Percentiles rank a stretch among this genome's conserved stretches.
These are phyloP conservation scores for Chlorops oryzae DNA, from an alignment of 1,140 invertebrate genomes.

Conservation along the genomic window DNA sequence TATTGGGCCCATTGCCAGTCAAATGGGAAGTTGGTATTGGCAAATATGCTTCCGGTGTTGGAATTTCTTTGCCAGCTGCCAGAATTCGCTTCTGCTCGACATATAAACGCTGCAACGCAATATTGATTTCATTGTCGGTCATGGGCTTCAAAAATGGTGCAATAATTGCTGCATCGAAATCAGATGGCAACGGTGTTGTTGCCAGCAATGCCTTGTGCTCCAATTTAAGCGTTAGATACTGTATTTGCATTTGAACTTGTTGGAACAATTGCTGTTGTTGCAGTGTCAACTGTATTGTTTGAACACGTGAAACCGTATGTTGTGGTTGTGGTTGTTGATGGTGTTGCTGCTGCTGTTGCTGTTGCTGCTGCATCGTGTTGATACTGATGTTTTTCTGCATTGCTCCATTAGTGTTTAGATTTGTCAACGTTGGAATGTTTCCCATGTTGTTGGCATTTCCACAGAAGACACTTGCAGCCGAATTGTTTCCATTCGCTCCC, in stretches of 20 bases:
- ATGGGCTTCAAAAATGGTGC: conserved; percentile 43
- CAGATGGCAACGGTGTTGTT: conserved; percentile 26
- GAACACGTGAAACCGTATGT: conserved; percentile 50
- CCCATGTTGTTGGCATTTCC: no score
- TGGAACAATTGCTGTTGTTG: conserved; percentile 57
- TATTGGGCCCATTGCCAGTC: conserved; percentile 19
- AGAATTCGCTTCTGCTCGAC: conserved; percentile 59
- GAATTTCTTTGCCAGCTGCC: conserved; percentile 56
- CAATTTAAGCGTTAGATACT: conserved; percentile 51
- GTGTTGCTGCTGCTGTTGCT: conserved; percentile 6
- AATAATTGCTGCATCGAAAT: conserved; percentile 36
- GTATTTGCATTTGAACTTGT: conserved; percentile 57
- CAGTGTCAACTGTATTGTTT: conserved; percentile 56
- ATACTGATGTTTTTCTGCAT: conserved; percentile 1
- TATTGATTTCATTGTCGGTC: conserved; percentile 45
- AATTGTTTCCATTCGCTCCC: no score
- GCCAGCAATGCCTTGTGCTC: conserved; percentile 38
- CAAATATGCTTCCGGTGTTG: conserved; percentile 49
- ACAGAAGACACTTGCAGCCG: no score
- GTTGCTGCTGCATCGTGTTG: conserved; percentile 9
- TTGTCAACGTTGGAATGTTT: neutral
- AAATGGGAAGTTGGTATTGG: conserved; percentile 17
- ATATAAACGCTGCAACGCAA: conserved; percentile 53
- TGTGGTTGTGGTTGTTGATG: conserved; percentile 19
- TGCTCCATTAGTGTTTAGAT: neutral